phyloP scores from a whole-genome alignment of 2,888 invertebrate genomes.

The Mallateleia sp. region DNA sequence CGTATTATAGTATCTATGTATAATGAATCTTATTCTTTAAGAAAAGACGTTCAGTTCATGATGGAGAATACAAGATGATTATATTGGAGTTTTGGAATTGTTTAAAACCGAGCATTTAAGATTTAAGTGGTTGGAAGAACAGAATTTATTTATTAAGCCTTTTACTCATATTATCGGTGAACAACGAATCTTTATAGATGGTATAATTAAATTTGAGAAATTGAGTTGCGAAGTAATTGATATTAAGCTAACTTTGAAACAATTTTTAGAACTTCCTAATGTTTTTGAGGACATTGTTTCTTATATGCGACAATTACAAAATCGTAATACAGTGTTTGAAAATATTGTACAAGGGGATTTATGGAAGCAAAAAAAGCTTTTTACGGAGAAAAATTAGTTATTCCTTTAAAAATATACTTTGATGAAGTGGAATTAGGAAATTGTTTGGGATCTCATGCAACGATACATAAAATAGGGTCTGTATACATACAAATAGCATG shows the following conservation, averaged over 20 bases:
- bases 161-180: conserved; percentile 19
- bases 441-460: conserved; percentile 63
- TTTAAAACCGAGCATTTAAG: conserved; percentile 28
- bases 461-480: conserved; percentile 59
- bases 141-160: conserved; percentile 44
- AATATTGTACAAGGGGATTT: conserved; percentile 55
- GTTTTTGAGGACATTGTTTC: conserved; percentile 37
- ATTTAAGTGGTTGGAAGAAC: conserved; percentile 7
- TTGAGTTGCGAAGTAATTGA: conserved; percentile 44
- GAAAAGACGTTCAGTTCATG: neutral
- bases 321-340: conserved; percentile 19
- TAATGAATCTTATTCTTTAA: neutral
- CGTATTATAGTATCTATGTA: too few relatives aligned
- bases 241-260: conserved; percentile 29
- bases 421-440: conserved; percentile 75
- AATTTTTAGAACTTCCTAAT: conserved; percentile 50
- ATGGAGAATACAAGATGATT: too few relatives aligned
- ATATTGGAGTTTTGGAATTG: neutral
- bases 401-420: conserved; percentile 73
- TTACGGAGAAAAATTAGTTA: conserved; percentile 42
- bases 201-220: conserved; percentile 27
- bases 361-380: conserved; percentile 38
- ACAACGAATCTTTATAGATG: conserved; percentile 7
- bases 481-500: conserved; percentile 66
- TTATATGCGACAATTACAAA: conserved; percentile 44